Percentiles rank a stretch among this genome's conserved stretches.
Evolutionary conservation across 2,888 invertebrate genomes (phyloP).

Genomic region (Archips xylosteana): DNA sequence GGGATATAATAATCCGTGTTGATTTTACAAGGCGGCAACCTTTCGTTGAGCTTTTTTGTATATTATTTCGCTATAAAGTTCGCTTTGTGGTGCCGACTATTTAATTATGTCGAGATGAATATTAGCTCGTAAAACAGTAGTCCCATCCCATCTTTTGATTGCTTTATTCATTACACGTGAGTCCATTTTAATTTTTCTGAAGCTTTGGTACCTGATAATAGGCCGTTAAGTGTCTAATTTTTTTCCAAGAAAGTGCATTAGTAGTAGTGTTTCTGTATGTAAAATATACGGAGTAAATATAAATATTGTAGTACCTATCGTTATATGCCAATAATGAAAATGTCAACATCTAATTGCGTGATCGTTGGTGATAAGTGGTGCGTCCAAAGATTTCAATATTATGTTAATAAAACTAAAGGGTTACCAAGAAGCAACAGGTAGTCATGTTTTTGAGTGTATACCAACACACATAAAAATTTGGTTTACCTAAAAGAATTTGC

Average conservation of each 20-base stretch:
- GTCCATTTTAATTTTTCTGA: constrained; percentile 18
- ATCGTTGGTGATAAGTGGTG: too few species aligned
- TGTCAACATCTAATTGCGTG: background rate
- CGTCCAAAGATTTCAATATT: too few species aligned
- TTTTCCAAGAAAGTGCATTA: background rate
- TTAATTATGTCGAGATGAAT: constrained; percentile 29
- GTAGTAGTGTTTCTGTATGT: too few species aligned
- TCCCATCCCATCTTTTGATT: constrained; percentile 13
- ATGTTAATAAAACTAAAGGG: too few species aligned
- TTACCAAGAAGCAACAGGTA: too few species aligned
- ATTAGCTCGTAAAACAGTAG: constrained; percentile 26
- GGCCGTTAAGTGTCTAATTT: background rate
- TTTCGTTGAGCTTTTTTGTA: constrained; percentile 20
- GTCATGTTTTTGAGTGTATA: too few species aligned
- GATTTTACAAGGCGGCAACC: constrained; percentile 31
- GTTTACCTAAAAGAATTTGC: too few species aligned
- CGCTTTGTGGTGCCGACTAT: constrained; percentile 23
- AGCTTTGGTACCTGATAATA: background rate
- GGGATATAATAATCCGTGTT: constrained; percentile 43
- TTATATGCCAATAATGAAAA: background rate
- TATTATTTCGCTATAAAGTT: constrained; percentile 27
- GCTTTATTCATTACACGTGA: constrained; percentile 22
- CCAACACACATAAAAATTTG: too few species aligned
- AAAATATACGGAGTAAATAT: background rate
- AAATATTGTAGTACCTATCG: background rate